Conservation (phyloP, 2,888 invertebrate species). For the Coecobrya sp. region DNA sequence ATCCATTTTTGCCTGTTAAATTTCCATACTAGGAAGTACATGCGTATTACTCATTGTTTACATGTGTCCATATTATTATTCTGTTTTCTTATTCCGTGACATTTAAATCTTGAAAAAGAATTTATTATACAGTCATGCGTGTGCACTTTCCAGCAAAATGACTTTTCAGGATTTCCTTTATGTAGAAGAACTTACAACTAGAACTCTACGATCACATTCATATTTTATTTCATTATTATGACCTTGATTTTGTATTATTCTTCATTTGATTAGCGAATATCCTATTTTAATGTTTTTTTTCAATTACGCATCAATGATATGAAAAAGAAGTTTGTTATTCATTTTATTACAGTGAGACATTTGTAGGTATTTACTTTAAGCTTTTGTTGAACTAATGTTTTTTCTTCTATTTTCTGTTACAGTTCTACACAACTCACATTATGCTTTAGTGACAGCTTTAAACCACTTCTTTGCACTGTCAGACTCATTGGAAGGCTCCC, state of each 20-base stretch:
- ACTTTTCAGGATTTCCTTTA: not conserved
- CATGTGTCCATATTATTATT: conserved; percentile 20
- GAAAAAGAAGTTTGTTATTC: not conserved
- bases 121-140: not conserved
- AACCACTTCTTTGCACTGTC: not conserved
- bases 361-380: too few relatives aligned
- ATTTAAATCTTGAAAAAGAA: not conserved
- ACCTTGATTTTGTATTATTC: conserved; percentile 7
- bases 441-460: too few relatives aligned
- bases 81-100: not conserved
- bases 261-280: not conserved
- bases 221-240: not conserved
- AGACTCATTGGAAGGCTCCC: not conserved
- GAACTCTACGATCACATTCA: not conserved
- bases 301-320: too few relatives aligned
- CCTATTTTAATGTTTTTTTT: not conserved
- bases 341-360: not conserved
- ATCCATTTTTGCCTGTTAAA: not conserved
- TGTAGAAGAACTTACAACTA: not conserved
- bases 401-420: too few relatives aligned
- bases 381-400: too few relatives aligned
- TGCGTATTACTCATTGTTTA: not conserved
- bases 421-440: too few relatives aligned
- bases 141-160: not conserved
- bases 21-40: conserved; percentile 43